Evolutionary conservation across 2,113 vertebrate genomes (phyloP).

Genomic region (Trematocara marginatum): DNA sequence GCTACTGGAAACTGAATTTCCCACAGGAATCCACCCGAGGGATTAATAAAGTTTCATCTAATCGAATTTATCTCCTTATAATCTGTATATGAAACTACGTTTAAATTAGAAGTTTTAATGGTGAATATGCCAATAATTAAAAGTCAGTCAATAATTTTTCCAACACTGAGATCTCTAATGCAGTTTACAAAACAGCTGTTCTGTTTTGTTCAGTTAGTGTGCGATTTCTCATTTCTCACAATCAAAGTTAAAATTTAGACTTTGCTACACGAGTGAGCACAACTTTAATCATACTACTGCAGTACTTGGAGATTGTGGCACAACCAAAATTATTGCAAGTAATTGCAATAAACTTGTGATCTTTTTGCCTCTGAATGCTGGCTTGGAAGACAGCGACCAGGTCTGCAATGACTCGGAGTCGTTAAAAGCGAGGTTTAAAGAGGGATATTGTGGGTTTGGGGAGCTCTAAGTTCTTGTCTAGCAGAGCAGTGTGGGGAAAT

Average conservation of each 20-base stretch:
- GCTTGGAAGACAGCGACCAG: neutral
- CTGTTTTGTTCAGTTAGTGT: neutral
- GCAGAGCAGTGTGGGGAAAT: neutral
- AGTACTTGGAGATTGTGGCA: neutral
- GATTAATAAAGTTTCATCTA: neutral
- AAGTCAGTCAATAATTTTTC: neutral
- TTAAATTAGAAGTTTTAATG: neutral
- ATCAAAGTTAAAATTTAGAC: neutral
- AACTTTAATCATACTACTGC: fast-evolving
- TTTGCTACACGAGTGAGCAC: neutral
- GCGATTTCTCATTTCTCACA: neutral
- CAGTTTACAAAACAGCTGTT: neutral
- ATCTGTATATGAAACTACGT: fast-evolving
- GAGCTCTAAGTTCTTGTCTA: neutral
- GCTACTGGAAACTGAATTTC: neutral
- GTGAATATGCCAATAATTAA: neutral
- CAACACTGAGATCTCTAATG: neutral
- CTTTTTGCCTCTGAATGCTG: neutral
- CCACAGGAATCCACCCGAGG: fast-evolving
- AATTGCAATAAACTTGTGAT: fast-evolving
- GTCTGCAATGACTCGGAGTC: neutral
- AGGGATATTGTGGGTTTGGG: neutral
- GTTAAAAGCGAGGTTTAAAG: neutral
- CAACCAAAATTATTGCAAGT: neutral
- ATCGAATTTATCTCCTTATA: neutral